Evolutionary conservation across 2,888 invertebrate genomes (phyloP), one percentile per base, ranked within the genome.

Genomic region (Holacanthella duospinosa): DNA sequence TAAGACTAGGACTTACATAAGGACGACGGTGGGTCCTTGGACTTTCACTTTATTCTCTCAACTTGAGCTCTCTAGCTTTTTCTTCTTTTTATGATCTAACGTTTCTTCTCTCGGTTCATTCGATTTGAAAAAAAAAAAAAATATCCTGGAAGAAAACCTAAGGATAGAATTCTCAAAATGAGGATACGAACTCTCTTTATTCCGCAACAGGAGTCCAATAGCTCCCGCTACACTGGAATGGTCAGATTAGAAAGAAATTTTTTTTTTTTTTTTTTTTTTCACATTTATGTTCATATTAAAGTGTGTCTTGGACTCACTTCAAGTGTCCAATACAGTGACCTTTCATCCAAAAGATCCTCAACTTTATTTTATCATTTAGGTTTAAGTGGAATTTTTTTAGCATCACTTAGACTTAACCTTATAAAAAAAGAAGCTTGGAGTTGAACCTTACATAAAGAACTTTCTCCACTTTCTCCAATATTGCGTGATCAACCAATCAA

Each of bases 161-260:
- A 36, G 36, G 36, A 16, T n/a, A 21, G n/a, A 48, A n/a, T 9
- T 48, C 48, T n/a, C 48, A n/a, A 48, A 9, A 48, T 36, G 36
- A 36, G 36, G 6, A 36, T 6, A 48, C 19, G 48, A n/a, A n/a
- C 48, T 48, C 21, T n/a, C 48, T 21, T n/a, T 21, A n/a, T 21
- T n/a, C 21, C 12, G n/a, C n/a, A n/a, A n/a, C n/a, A n/a, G n/a
- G n/a, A n/a, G n/a, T n/a, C n/a, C n/a, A n/a, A n/a, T n/a, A n/a
- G n/a, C n/a, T n/a, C n/a, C n/a, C n/a, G n/a, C n/a, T n/a, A n/a
- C n/a, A n/a, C 48, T 48, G 48, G 48, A 43, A 29, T 55, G 55
- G 60, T 55, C 64, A 64, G 64, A 64, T 64, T 64, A 64, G 64
- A 55, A 61, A 59, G n/a, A 36, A 36, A n/a, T n/a, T n/a, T n/a